Evolutionary conservation across 2,113 vertebrate species (phyloP).

Genomic region (Chamaea fasciata): DNA sequence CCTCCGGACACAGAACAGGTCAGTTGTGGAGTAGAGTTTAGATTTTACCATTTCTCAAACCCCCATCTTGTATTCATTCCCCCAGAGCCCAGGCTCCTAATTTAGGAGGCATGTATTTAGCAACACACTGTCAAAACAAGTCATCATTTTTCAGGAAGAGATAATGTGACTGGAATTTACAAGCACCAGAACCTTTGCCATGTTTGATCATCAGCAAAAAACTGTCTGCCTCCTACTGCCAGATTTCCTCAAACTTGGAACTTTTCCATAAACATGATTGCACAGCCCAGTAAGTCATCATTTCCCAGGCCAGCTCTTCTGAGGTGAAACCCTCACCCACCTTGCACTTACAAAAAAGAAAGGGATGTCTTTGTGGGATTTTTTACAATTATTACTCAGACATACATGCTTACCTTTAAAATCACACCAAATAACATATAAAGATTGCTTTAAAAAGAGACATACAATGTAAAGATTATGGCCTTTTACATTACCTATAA

Average conservation of each 20-base stretch:
- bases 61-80: not conserved
- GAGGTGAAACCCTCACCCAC: not conserved
- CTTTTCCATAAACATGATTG: not conserved
- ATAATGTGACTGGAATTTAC: slow-evolving; percentile 52
- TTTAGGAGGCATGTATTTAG: slow-evolving; percentile 29
- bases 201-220: slow-evolving; percentile 13
- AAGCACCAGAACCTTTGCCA: slow-evolving; percentile 32
- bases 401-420: not conserved
- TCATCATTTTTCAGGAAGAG: not conserved
- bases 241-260: not conserved
- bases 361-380: not conserved
- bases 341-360: not conserved
- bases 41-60: not conserved
- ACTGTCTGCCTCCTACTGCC: not conserved
- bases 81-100: not conserved
- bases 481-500: not conserved
- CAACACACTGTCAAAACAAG: slow-evolving; percentile 33
- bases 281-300: not conserved
- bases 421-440: not conserved
- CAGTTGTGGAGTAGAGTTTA: not conserved
- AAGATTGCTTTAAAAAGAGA: not conserved
- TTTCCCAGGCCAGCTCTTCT: not conserved
- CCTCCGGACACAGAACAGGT: not conserved
- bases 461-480: not conserved
- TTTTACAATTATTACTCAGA: not conserved